Base-by-base conservation (phyloP, 2,888 invertebrate species). In the Chymomyza procnemis region DNA sequence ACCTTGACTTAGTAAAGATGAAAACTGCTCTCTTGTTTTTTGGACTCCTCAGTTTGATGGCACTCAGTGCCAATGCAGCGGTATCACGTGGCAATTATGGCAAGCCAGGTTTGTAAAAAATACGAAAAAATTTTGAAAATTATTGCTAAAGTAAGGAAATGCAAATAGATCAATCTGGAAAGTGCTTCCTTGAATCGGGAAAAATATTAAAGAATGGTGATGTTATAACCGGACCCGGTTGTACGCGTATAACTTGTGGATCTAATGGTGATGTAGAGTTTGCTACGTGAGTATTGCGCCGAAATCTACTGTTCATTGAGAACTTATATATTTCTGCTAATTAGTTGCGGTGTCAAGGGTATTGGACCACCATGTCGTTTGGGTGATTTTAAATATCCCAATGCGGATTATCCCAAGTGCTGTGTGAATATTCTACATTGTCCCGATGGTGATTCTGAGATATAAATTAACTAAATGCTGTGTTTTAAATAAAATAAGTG, bases 81-180 rank as follows among this genome's bases (percentile, higher is more conserved):
- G 2, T 52, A 16, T 19, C 57, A 1, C 16, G 9, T 4, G 64
- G 64, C 19, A n/a, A 50, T 22, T 64, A 18, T 34, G 58, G 34
- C 18, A 19, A 64, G 48, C 50, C 48, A 50, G 52, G 64, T 64
- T 16, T 9, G 41, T 62, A 6, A 14, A 19, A 19, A n/a, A 1
- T n/a, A 50, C 50, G n/a, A 4, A 9, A 18, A 50, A 50, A 19
- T 12, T n/a, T 1, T 1, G 50, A 9, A 9, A 18, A 19, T 22
- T 1, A 18, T 2, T 50, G 16, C 18, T 19, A 50, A 16, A 50
- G 6, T 14, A 34, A 4, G 18, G 3, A 26, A n/a, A 16, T 54
- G 14, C 64, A 12, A 41, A n/a, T n/a, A 79, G 78, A 67, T 21
- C 56, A 78, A 67, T 74, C 80, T 4, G 76, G 76, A 0, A 79